These are phyloP conservation scores for Sesia apiformis DNA, from an alignment of 2,888 invertebrate species.

Conservation along the genomic window DNA sequence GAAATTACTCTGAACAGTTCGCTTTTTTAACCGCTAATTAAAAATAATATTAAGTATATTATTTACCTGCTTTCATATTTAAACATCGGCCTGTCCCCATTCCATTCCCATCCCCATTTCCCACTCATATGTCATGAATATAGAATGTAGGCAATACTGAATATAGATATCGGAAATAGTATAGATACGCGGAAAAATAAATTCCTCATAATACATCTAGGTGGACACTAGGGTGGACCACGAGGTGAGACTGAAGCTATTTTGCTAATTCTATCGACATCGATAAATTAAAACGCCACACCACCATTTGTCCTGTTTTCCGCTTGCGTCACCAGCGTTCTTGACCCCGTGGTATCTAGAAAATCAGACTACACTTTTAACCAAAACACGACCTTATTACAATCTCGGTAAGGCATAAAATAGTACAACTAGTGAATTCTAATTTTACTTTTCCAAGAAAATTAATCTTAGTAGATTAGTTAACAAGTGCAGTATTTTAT, in stretches of 20 bases:
- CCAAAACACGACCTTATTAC: background rate
- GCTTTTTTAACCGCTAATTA: no score
- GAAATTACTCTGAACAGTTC: no score
- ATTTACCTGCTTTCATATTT: no score
- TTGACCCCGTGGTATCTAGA: constrained; percentile 23
- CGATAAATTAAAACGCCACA: constrained; percentile 9
- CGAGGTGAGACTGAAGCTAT: no score
- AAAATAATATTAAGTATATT: no score
- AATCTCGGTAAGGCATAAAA: background rate
- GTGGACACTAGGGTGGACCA: no score
- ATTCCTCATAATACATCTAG: no score
- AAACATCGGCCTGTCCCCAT: no score
- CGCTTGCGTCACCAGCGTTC: constrained; percentile 26
- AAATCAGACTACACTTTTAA: background rate
- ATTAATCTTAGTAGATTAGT: background rate
- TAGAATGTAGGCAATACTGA: background rate
- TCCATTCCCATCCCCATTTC: no score
- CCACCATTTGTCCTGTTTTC: constrained; percentile 22
- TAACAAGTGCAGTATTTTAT: background rate
- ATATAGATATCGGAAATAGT: background rate
- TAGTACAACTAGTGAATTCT: background rate
- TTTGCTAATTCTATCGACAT: constrained; percentile 1
- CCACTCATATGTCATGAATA: no score
- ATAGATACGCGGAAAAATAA: no score
- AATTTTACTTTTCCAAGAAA: background rate